phyloP scores from a whole-genome alignment of 2,888 invertebrate species.

The Mimumesa dahlbomi region DNA sequence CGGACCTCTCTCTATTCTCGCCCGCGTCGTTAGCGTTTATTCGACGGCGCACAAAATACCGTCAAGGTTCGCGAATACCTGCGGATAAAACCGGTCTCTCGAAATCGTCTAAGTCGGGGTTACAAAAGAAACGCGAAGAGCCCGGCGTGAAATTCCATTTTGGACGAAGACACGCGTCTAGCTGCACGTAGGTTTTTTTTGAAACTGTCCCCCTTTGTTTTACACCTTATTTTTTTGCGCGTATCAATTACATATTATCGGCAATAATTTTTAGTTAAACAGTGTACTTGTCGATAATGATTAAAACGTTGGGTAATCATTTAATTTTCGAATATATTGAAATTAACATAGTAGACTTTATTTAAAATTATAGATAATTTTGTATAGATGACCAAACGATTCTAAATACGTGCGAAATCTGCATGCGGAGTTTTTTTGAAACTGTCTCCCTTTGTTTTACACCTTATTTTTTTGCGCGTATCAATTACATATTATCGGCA shows the following conservation, averaged over 20 bases:
- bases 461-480: not conserved
- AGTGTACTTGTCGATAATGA: too few species aligned
- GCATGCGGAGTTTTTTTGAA: not conserved
- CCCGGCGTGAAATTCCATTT: constrained; percentile 19
- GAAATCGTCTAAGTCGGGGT: constrained; percentile 44
- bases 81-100: constrained; percentile 51
- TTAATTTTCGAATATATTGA: too few species aligned
- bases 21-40: constrained; percentile 12
- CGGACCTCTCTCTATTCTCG: constrained; percentile 1
- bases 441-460: not conserved
- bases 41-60: constrained; percentile 8
- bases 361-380: too few species aligned
- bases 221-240: not conserved
- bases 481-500: too few species aligned
- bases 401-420: too few species aligned
- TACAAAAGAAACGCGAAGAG: constrained; percentile 16
- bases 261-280: too few species aligned
- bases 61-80: constrained; percentile 44
- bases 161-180: constrained; percentile 1
- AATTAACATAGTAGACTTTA: too few species aligned
- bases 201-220: not conserved
- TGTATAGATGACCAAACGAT: too few species aligned
- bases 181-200: not conserved
- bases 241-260: too few species aligned
- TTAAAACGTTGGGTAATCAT: too few species aligned